Evolutionary conservation across 2,797 vertebrate genomes (phyloP).

Genomic region (Epinephelus malabaricus): DNA sequence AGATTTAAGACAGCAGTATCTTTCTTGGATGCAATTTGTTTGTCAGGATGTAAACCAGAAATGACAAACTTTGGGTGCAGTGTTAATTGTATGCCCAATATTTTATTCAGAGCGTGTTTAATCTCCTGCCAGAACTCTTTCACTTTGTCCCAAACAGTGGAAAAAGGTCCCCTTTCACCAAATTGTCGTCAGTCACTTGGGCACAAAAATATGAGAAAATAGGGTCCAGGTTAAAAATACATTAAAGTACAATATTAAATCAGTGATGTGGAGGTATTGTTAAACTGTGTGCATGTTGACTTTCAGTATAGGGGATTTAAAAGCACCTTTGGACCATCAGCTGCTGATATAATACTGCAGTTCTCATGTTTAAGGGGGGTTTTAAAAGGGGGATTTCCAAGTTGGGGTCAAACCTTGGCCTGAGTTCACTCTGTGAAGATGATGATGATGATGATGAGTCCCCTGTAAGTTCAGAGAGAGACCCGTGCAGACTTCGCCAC

Average conservation of each 20-base stretch:
- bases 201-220: too few relatives aligned
- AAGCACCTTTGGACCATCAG: background rate
- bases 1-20: too few relatives aligned
- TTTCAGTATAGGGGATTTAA: background rate
- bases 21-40: too few relatives aligned
- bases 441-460: conserved; percentile 5
- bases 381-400: conserved; percentile 1
- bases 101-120: too few relatives aligned
- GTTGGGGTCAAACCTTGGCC: background rate
- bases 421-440: background rate
- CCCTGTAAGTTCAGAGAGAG: background rate
- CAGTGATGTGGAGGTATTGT: background rate
- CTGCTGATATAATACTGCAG: background rate
- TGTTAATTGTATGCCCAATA: too few relatives aligned
- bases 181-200: too few relatives aligned
- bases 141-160: too few relatives aligned
- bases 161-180: too few relatives aligned
- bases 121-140: too few relatives aligned
- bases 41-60: too few relatives aligned
- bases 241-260: background rate
- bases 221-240: too few relatives aligned
- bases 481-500: conserved; percentile 10
- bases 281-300: background rate
- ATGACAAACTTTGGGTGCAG: too few relatives aligned
- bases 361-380: background rate